These are phyloP conservation scores for Ciconia maguari DNA, from an alignment of 2,113 vertebrate genomes.

Conservation along the genomic window DNA sequence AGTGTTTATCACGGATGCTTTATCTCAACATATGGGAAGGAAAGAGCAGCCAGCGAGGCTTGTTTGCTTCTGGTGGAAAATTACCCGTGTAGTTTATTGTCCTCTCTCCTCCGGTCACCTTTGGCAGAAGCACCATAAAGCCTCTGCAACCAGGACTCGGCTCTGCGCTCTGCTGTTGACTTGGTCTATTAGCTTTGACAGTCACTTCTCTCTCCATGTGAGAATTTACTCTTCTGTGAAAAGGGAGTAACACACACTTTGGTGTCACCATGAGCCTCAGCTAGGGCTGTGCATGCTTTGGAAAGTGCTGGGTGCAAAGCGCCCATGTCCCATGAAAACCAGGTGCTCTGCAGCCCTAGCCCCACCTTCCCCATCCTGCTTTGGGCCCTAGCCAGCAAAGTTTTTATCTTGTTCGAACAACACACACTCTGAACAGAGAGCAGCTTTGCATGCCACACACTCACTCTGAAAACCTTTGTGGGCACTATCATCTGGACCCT, in stretches of 20 bases:
- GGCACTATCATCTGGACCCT: not conserved
- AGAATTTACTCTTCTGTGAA: not conserved
- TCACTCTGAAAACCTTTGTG: not conserved
- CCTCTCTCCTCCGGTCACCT: not conserved
- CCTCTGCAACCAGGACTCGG: not conserved
- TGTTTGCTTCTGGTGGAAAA: slow-evolving; percentile 42
- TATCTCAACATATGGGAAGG: slow-evolving; percentile 26
- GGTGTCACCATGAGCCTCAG: not conserved
- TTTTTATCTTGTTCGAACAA: not conserved
- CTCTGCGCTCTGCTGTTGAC: slow-evolving; percentile 13
- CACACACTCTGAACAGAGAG: not conserved
- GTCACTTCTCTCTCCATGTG: not conserved
- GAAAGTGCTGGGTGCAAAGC: not conserved
- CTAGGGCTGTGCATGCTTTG: not conserved
- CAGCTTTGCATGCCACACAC: not conserved
- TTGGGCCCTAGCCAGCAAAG: not conserved
- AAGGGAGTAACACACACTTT: not conserved
- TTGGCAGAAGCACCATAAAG: slow-evolving; percentile 5
- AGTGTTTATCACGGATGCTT: slow-evolving; percentile 3
- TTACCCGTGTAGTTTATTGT: not conserved
- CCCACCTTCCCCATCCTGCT: not conserved
- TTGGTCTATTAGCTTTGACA: not conserved
- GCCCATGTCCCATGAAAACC: not conserved
- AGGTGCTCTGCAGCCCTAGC: not conserved
- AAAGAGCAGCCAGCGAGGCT: not conserved